Conservation (phyloP, 2,797 vertebrate species). For the Smutsia temminckii region DNA sequence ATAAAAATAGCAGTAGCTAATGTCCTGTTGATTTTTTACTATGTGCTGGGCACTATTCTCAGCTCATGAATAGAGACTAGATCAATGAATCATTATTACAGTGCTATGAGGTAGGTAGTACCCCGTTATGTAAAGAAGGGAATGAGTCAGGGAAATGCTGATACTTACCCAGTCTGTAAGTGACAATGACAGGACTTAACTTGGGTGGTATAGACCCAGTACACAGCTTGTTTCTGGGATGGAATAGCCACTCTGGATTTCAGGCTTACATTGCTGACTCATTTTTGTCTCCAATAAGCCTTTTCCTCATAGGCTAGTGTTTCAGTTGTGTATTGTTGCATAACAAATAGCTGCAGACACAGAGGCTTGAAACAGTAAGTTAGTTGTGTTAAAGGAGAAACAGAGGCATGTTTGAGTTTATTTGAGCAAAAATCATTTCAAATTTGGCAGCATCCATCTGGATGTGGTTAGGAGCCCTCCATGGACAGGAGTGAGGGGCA, state of each 20-base stretch:
- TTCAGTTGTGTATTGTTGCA: background rate
- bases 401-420: background rate
- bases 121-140: background rate
- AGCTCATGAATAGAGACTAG: background rate
- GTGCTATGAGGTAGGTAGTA: background rate
- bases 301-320: background rate
- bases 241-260: background rate
- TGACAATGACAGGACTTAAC: background rate
- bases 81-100: background rate
- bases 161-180: background rate
- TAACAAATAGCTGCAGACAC: background rate
- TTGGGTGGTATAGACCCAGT: background rate
- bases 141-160: background rate
- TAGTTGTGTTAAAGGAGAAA: background rate
- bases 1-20: background rate
- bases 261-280: background rate
- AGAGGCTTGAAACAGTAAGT: background rate
- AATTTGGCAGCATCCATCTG: background rate
- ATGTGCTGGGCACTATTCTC: background rate
- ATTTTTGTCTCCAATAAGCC: background rate
- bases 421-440: background rate
- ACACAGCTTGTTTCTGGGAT: background rate
- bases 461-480: background rate
- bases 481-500: too few relatives aligned
- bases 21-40: background rate